These are phyloP conservation scores for Agrochola circellaris DNA, from an alignment of 2,888 invertebrate species.

Conservation along the genomic window DNA sequence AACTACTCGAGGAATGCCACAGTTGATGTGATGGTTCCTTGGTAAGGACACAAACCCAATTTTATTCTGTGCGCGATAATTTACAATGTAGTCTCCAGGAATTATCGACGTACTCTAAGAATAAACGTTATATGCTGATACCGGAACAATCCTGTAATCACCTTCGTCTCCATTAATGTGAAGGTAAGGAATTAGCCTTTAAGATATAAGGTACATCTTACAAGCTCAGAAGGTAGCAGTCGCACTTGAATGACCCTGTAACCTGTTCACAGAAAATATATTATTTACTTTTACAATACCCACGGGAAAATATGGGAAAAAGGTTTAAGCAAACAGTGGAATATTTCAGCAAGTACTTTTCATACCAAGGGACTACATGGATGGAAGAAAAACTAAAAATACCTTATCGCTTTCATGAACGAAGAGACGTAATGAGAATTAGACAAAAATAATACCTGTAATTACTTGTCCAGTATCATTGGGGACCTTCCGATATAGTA, in stretches of 20 bases:
- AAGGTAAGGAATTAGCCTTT: not conserved
- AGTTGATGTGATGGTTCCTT: not conserved
- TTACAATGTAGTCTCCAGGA: not conserved
- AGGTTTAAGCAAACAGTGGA: slow-evolving; percentile 5
- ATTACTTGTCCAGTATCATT: slow-evolving; percentile 11
- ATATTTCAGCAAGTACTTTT: slow-evolving; percentile 21
- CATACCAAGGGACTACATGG: not conserved
- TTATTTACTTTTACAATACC: not conserved
- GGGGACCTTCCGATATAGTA: slow-evolving; percentile 1
- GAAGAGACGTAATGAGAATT: slow-evolving; percentile 10
- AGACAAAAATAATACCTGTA: slow-evolving; percentile 27
- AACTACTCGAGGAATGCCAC: no score
- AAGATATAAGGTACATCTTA: not conserved
- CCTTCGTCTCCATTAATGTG: not conserved
- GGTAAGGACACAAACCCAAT: not conserved
- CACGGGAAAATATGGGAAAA: not conserved
- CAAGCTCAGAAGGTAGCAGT: not conserved
- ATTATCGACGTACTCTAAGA: not conserved
- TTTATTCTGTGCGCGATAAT: not conserved
- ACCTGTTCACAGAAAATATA: not conserved
- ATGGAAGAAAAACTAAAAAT: slow-evolving; percentile 8
- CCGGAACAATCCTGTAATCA: not conserved
- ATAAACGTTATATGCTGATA: not conserved
- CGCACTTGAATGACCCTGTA: not conserved
- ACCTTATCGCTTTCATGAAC: not conserved